Evolutionary conservation across 1,140 invertebrate genomes (phyloP), one percentile per base, ranked within the genome.

Genomic region (Pseudomyrmex sp.): DNA sequence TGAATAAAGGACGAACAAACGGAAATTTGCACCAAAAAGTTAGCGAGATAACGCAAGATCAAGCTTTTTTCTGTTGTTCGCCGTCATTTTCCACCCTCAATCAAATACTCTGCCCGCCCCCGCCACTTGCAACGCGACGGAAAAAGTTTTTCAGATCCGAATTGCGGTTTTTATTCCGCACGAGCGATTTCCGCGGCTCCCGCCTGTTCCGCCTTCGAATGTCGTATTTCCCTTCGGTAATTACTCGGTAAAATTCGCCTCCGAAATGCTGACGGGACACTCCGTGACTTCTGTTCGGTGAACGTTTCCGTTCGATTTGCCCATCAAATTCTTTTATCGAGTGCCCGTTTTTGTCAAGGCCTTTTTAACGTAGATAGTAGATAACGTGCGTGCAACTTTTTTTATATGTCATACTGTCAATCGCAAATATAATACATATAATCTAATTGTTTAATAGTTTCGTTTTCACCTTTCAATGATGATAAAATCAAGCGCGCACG

Each of bases 151-250:
- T 26, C 56, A 46, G 76, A 62, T 80, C 70, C 15, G 80, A 68
- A 80, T 83, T 72, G 82, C 82, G 80, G 72, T 88, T 88, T 84
- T 88, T 80, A 84, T 75, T 70, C 66, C 75, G 65, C 80, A 58
- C 59, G 50, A 50, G 23, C 26, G 62, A 82, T 74, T 83, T 66
- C 35, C 35, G 66, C 68, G 80, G 58, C 63, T 18, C 52, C 54
- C 18, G 20, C 4, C n/a, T 35, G 48, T 61, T 35, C 44, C 50
- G 20, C 50, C 10, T 68, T 70, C n/a, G 63, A 54, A 52, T 44
- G 26, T 46, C 61, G 82, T 69, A 83, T 68, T 84, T 84, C 80
- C 26, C 46, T 44, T 35, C 63, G 7, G 63, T 66, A 84, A 79
- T 68, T 84, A 52, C 63, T 80, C 56, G 20, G 35, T 52, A 77